These are phyloP conservation scores for Plotosus lineatus DNA, from an alignment of 2,113 vertebrate species.

Conservation along the genomic window DNA sequence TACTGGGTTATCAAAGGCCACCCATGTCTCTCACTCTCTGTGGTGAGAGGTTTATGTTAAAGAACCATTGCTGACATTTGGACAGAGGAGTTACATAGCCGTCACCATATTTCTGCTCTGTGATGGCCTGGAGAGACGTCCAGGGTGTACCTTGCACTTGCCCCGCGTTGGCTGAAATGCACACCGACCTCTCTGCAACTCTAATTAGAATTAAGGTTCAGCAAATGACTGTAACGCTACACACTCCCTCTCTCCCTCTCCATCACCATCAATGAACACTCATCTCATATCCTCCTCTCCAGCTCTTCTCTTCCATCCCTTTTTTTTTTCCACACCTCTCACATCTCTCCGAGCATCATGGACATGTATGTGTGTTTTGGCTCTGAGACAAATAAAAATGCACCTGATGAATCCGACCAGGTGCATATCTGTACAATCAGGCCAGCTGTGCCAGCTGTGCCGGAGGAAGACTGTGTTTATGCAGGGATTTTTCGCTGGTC, in stretches of 20 bases:
- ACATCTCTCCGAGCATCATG: background rate
- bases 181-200: too few species aligned
- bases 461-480: background rate
- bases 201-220: too few species aligned
- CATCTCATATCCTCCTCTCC: background rate
- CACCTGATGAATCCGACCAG: background rate
- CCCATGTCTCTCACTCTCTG: too few species aligned
- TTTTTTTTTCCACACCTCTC: background rate
- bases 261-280: background rate
- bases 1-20: too few species aligned
- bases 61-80: too few species aligned
- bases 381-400: background rate
- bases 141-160: too few species aligned
- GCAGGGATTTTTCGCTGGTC: background rate
- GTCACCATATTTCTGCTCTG: too few species aligned
- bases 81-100: too few species aligned
- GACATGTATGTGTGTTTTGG: background rate
- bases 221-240: too few species aligned
- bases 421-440: constrained; percentile 9
- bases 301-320: background rate
- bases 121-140: too few species aligned
- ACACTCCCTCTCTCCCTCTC: background rate
- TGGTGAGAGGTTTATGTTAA: too few species aligned
- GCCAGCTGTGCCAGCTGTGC: constrained; percentile 23
- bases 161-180: too few species aligned